Percentiles rank a stretch among this genome's conserved stretches.
Evolutionary conservation across 2,797 vertebrate genomes (phyloP).

Genomic region (Karalla daura): DNA sequence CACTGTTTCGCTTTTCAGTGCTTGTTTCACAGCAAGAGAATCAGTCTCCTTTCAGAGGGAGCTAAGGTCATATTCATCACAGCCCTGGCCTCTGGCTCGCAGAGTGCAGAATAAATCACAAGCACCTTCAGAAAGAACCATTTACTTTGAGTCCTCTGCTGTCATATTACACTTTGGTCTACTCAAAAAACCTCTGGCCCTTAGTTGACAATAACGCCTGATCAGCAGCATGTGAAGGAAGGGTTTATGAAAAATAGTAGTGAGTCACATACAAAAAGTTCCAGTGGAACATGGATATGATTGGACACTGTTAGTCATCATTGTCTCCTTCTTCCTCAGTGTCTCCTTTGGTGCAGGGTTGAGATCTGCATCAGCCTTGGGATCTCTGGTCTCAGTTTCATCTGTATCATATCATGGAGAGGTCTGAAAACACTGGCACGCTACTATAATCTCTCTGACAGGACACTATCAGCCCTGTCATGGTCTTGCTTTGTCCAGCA

Average conservation of each 20-base stretch:
- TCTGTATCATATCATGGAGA: slow-evolving; percentile 55
- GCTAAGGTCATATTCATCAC: slow-evolving; percentile 73
- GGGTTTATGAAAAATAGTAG: slow-evolving; percentile 41
- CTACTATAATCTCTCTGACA: slow-evolving; percentile 27
- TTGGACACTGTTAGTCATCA: slow-evolving; percentile 46
- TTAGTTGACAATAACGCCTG: slow-evolving; percentile 53
- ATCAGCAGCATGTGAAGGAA: slow-evolving; percentile 51
- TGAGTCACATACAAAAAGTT: slow-evolving; percentile 33
- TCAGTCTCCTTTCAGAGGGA: slow-evolving; percentile 64
- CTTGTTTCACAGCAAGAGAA: slow-evolving; percentile 68
- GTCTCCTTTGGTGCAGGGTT: slow-evolving; percentile 23
- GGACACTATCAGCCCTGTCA: slow-evolving; percentile 1
- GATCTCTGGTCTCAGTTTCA: slow-evolving; percentile 20
- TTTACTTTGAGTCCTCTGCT: slow-evolving; percentile 58
- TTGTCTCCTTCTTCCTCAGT: slow-evolving; percentile 30
- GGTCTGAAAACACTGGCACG: slow-evolving; percentile 35
- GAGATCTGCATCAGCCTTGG: slow-evolving; percentile 31
- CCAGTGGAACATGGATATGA: slow-evolving; percentile 35
- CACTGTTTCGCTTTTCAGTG: slow-evolving; percentile 68
- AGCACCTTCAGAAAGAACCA: slow-evolving; percentile 55
- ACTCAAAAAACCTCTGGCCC: slow-evolving; percentile 50
- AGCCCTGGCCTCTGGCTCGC: slow-evolving; percentile 56
- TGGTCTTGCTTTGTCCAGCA: slow-evolving; percentile 1
- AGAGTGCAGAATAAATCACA: slow-evolving; percentile 67
- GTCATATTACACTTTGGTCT: slow-evolving; percentile 56